Percentiles rank a stretch among this genome's conserved stretches.
Conservation (phyloP, 2,888 invertebrate species). For the Corbicula japonica region DNA sequence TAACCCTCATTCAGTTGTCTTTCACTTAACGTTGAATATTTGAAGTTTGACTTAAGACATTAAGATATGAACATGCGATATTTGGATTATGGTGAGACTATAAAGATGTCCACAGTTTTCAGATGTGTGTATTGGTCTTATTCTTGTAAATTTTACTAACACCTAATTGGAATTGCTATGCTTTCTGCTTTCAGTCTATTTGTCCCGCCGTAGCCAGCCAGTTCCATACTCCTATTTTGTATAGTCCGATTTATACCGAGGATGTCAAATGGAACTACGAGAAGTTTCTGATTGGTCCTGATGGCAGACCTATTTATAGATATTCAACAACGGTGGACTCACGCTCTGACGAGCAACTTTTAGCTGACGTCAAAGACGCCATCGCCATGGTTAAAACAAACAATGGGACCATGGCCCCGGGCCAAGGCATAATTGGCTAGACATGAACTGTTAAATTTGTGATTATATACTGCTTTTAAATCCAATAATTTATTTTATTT, state of each 20-base stretch:
- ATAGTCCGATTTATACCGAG: slow-evolving; percentile 48
- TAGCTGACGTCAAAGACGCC: slow-evolving; percentile 40
- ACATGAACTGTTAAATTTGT: not conserved
- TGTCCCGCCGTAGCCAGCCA: slow-evolving; percentile 47
- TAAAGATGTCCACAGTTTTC: no score
- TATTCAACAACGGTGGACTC: slow-evolving; percentile 52
- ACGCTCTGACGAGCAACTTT: slow-evolving; percentile 25
- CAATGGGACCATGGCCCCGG: not conserved
- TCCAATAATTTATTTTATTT: not conserved
- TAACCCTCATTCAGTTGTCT: no score
- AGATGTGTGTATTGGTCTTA: no score
- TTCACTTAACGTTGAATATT: no score
- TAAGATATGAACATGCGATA: no score
- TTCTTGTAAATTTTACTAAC: no score
- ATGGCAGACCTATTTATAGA: slow-evolving; percentile 56
- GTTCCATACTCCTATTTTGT: slow-evolving; percentile 43
- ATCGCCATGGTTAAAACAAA: slow-evolving; percentile 34
- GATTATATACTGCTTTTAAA: no score
- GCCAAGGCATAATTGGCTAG: not conserved
- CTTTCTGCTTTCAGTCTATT: slow-evolving; percentile 52
- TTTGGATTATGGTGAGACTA: no score
- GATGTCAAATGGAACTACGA: slow-evolving; percentile 61
- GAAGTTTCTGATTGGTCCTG: slow-evolving; percentile 61
- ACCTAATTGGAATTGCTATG: no score
- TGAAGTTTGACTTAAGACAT: no score